These are phyloP conservation scores for Autographa gamma DNA, from an alignment of 2,888 invertebrate species.

Conservation along the genomic window DNA sequence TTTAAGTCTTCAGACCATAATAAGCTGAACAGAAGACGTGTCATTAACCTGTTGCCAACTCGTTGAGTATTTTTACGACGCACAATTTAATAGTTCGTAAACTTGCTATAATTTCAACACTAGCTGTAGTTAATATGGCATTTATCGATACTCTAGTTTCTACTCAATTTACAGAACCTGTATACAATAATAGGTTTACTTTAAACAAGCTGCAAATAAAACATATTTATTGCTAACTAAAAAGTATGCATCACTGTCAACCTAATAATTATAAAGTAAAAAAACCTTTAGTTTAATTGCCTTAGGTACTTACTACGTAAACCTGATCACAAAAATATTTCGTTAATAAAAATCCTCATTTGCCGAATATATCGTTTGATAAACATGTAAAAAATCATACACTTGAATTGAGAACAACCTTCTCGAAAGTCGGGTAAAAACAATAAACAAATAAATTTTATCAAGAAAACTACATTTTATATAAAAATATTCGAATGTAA, in stretches of 20 bases:
- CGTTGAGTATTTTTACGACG: conserved; percentile 50
- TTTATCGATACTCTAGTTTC: conserved; percentile 30
- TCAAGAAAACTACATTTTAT: neutral
- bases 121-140: conserved; percentile 33
- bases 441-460: neutral
- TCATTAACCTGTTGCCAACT: conserved; percentile 45
- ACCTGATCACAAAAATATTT: too few relatives aligned
- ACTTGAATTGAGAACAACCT: too few relatives aligned
- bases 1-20: conserved; percentile 25
- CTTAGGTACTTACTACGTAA: too few relatives aligned
- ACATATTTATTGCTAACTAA: neutral
- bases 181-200: conserved; percentile 15
- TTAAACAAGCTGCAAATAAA: neutral
- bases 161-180: conserved; percentile 20
- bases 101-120: conserved; percentile 47
- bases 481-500: conserved; percentile 3
- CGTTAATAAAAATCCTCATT: too few relatives aligned
- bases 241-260: neutral
- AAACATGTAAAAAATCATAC: too few relatives aligned
- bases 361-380: too few relatives aligned
- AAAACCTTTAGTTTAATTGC: too few relatives aligned
- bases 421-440: neutral
- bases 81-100: conserved; percentile 43
- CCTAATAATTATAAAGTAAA: neutral
- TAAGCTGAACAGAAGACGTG: conserved; percentile 26